Evolutionary conservation across 2,888 invertebrate species (phyloP).

Genomic region (Pherbina coryleti): DNA sequence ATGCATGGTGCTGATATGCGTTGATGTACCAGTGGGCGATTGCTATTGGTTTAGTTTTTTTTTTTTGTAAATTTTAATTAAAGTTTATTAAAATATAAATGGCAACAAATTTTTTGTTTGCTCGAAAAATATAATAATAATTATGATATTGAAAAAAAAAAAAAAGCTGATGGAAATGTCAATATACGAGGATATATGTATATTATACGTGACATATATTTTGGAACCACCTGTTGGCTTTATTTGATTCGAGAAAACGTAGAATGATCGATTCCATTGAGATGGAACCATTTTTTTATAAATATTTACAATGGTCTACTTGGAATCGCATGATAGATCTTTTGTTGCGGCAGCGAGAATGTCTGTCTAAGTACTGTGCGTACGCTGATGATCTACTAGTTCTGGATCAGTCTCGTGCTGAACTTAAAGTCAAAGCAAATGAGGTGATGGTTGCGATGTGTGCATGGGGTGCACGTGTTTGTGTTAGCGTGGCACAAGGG

Average conservation of each 20-base stretch:
- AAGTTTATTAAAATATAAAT: neutral
- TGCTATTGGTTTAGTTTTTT: no score
- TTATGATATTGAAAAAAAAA: neutral
- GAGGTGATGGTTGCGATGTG: no score
- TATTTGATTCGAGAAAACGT: neutral
- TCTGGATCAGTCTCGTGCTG: no score
- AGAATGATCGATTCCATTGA: neutral
- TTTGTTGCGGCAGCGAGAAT: no score
- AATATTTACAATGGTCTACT: no score
- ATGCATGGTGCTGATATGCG: conserved; percentile 31
- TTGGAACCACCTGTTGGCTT: neutral
- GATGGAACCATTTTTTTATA: neutral
- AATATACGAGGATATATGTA: neutral
- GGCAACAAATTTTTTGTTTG: neutral
- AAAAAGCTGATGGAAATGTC: neutral
- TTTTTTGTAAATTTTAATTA: neutral
- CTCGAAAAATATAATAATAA: neutral
- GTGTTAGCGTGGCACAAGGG: no score
- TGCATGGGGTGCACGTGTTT: no score
- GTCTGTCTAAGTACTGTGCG: no score
- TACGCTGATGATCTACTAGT: no score
- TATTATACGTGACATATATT: neutral
- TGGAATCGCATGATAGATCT: no score
- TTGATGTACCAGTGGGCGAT: neutral
- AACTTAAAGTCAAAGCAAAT: no score